Percentiles rank a stretch among this genome's conserved stretches.
phyloP scores from a whole-genome alignment of 2,113 vertebrate genomes.

The Sinocyclocheilus grahami region DNA sequence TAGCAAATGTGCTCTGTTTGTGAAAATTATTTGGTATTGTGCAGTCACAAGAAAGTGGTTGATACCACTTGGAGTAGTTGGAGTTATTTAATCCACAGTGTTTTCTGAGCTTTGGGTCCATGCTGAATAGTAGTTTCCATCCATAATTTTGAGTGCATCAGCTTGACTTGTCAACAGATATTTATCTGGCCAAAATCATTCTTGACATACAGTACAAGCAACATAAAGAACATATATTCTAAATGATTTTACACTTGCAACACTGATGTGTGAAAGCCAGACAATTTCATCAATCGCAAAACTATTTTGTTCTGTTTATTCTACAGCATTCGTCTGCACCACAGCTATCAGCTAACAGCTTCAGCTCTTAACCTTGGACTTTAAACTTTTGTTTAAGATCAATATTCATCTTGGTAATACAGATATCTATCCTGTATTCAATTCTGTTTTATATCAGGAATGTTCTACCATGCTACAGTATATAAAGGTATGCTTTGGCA shows the following conservation, averaged over 20 bases:
- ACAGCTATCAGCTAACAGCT: constrained; percentile 61
- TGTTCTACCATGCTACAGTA: background rate
- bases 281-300: constrained; percentile 68
- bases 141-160: background rate
- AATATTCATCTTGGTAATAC: background rate
- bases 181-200: background rate
- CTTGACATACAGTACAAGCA: background rate
- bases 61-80: background rate
- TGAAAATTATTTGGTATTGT: too few species aligned
- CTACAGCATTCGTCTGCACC: constrained; percentile 49
- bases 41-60: background rate
- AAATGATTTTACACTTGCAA: background rate
- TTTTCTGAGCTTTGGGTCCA: background rate
- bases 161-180: background rate
- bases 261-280: constrained; percentile 56
- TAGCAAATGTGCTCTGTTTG: too few species aligned
- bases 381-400: background rate
- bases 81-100: background rate
- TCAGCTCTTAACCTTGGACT: background rate
- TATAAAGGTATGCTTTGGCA: background rate
- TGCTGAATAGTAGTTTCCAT: background rate
- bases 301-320: background rate
- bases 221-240: background rate
- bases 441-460: background rate
- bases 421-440: background rate